Evolutionary conservation across 2,113 vertebrate genomes (phyloP), one percentile per base, ranked within the genome.

Genomic region (Sorex araneus): DNA sequence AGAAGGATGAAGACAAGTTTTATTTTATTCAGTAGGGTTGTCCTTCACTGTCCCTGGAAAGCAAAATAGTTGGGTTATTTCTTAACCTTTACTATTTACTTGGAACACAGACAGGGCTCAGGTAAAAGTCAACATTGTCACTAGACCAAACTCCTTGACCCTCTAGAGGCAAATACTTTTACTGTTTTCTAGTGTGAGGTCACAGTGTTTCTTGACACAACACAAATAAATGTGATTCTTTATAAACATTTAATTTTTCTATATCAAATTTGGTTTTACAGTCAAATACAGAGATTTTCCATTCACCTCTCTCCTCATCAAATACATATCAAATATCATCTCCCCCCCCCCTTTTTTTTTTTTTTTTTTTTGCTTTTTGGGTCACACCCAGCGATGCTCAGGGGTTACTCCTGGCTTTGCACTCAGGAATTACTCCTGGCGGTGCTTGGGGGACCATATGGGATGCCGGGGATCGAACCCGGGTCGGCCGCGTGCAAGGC

Each of bases 121-220:
- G 34, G 30, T 32, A 4, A 93, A 89, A 70, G 32, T 70, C 32
- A 64, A 32, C 30, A 3, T 12, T 66, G 25, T 84, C 21, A 28
- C 30, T 73, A 27, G 25, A 3, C 36, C 6, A 40, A 71, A 57
- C 19, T 63, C 45, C 47, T 4, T 40, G 34, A 4, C 11, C 27
- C 10, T 60, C 13, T 60, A 10, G 4, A 87, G 9, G 1, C 23
- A n/a, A 76, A 28, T 75, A 28, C 63, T 77, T 76, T 32, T 9
- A 76, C 27, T 81, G 74, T 4, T 64, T 79, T 79, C n/a, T 80
- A 88, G 5, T n/a, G 18, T 19, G 32, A 30, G 19, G 8, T 78
- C 79, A 45, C 13, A 82, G 34, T 78, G 21, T 77, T 54, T 78
- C 54, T 18, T 85, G 50, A 67, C 34, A 73, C 27, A 89, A 85